A percentile compares a stretch with the other conserved stretches of the same genome.
These are phyloP conservation scores for Perca schrenkii DNA, from an alignment of 2,113 vertebrate genomes.

Conservation along the genomic window DNA sequence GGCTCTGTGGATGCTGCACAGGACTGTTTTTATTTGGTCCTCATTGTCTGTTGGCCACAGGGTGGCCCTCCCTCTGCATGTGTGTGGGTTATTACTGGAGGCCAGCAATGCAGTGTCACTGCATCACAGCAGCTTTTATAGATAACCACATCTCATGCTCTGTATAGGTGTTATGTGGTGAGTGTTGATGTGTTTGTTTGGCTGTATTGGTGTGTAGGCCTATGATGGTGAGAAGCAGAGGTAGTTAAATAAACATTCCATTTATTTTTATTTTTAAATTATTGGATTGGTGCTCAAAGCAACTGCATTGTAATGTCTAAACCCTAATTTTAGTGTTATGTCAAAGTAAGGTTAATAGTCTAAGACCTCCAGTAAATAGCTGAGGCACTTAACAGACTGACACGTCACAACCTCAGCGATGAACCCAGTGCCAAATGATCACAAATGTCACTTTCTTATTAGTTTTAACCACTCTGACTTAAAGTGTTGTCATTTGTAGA, in stretches of 20 bases:
- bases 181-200: slow-evolving; percentile 18
- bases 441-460: background rate
- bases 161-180: slow-evolving; percentile 24
- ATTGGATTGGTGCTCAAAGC: background rate
- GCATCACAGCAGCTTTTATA: slow-evolving; percentile 35
- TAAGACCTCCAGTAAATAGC: background rate
- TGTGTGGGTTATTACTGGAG: slow-evolving; percentile 56
- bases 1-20: slow-evolving; percentile 31
- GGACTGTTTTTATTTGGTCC: slow-evolving; percentile 24
- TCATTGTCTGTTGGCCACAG: slow-evolving; percentile 62
- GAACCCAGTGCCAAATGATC: background rate
- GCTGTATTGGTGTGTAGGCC: slow-evolving; percentile 14
- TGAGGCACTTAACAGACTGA: background rate
- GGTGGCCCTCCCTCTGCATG: slow-evolving; percentile 69
- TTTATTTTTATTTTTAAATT: background rate
- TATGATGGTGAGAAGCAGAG: slow-evolving; percentile 2
- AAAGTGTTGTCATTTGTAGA: background rate
- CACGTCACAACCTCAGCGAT: background rate
- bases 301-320: background rate
- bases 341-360: background rate
- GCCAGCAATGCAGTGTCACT: slow-evolving; percentile 58
- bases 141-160: slow-evolving; percentile 19
- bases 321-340: background rate
- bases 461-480: background rate
- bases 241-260: slow-evolving; percentile 16